Evolutionary conservation across 2,797 vertebrate species (phyloP).

Genomic region (Pagetopsis macropterus): DNA sequence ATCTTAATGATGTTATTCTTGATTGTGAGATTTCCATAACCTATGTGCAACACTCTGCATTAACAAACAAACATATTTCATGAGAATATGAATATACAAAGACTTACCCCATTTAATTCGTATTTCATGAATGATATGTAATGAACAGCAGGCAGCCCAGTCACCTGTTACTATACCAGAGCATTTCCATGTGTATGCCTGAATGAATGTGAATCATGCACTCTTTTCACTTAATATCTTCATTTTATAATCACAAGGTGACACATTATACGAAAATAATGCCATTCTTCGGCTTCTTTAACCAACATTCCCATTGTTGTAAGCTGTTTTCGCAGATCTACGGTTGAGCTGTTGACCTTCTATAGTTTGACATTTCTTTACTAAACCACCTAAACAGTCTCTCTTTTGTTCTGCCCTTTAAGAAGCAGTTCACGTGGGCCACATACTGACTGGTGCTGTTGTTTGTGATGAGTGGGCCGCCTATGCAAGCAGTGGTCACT

Average conservation of each 20-base stretch:
- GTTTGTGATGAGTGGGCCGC: conserved; percentile 62
- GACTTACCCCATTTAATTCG: neutral
- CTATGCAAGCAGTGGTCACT: conserved; percentile 75
- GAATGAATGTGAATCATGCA: neutral
- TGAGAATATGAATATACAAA: neutral
- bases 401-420: neutral
- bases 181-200: neutral
- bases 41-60: neutral
- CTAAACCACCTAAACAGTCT: conserved; percentile 6
- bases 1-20: neutral
- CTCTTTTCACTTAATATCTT: conserved; percentile 7
- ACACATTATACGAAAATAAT: neutral
- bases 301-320: conserved; percentile 8
- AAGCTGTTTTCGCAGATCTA: conserved; percentile 16
- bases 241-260: conserved; percentile 2
- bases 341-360: conserved; percentile 11
- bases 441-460: conserved; percentile 45
- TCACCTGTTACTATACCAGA: conserved; percentile 9
- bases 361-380: conserved; percentile 9
- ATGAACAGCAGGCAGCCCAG: neutral
- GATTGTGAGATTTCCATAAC: neutral
- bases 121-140: neutral
- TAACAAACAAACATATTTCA: neutral
- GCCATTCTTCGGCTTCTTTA: neutral
- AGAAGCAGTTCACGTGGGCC: conserved; percentile 29